These are phyloP conservation scores for Andricus grossulariae DNA, from an alignment of 1,140 invertebrate species.

Conservation along the genomic window DNA sequence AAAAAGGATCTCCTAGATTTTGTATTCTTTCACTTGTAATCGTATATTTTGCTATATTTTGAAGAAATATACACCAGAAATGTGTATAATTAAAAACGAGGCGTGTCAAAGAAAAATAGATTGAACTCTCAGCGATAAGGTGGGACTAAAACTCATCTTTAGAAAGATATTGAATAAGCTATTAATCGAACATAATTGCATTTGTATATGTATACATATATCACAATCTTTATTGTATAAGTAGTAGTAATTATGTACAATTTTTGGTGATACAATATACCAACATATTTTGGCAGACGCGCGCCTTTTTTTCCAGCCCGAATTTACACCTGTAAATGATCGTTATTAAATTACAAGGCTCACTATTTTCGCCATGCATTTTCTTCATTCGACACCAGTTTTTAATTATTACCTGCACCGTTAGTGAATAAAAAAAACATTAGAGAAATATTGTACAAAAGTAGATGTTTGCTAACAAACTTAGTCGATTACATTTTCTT, in stretches of 20 bases:
- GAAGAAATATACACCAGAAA: conserved; percentile 33
- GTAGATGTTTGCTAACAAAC: too few relatives aligned
- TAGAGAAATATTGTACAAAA: too few relatives aligned
- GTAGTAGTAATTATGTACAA: conserved; percentile 66
- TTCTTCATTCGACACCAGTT: too few relatives aligned
- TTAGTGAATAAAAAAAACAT: too few relatives aligned
- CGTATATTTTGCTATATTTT: conserved; percentile 45
- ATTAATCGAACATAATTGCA: conserved; percentile 39
- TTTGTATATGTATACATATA: conserved; percentile 57
- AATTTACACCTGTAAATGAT: too few relatives aligned
- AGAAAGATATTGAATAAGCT: conserved; percentile 34
- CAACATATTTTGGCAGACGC: conserved; percentile 68
- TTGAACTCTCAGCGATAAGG: conserved; percentile 13
- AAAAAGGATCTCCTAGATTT: conserved; percentile 19
- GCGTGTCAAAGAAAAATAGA: conserved; percentile 1
- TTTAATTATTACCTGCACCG: too few relatives aligned
- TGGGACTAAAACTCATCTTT: background rate
- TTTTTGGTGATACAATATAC: conserved; percentile 69
- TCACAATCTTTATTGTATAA: conserved; percentile 61
- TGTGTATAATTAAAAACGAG: conserved; percentile 26
- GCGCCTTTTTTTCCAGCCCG: too few relatives aligned
- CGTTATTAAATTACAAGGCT: too few relatives aligned
- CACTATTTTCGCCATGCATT: too few relatives aligned
- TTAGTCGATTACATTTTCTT: too few relatives aligned
- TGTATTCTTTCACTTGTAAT: conserved; percentile 40